Percentiles rank a stretch among this genome's conserved stretches.
Conservation (phyloP, 2,888 invertebrate species). For the Tribolium freemani region DNA sequence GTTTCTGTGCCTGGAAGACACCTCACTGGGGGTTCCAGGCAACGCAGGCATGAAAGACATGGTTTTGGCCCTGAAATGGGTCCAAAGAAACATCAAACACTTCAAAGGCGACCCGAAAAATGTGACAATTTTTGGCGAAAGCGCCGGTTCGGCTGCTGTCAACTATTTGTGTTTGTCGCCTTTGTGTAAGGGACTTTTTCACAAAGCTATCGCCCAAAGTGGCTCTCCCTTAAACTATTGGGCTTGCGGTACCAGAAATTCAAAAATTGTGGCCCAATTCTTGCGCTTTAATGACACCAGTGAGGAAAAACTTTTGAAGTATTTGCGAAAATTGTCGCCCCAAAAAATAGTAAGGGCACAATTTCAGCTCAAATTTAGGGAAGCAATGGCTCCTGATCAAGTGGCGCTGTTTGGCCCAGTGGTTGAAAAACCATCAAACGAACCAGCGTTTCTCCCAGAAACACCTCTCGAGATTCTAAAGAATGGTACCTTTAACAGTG, state of each 20-base stretch:
- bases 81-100: slow-evolving; percentile 66
- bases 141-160: slow-evolving; percentile 68
- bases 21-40: slow-evolving; percentile 67
- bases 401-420: slow-evolving; percentile 49
- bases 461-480: slow-evolving; percentile 57
- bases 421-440: slow-evolving; percentile 52
- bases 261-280: slow-evolving; percentile 37
- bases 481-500: slow-evolving; percentile 61
- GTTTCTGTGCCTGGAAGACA: slow-evolving; percentile 67
- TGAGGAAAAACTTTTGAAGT: slow-evolving; percentile 62
- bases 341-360: slow-evolving; percentile 45
- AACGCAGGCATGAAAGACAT: slow-evolving; percentile 70
- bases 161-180: slow-evolving; percentile 68
- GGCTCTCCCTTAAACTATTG: slow-evolving; percentile 51
- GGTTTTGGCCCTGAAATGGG: slow-evolving; percentile 68
- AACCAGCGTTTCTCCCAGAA: slow-evolving; percentile 58
- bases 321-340: slow-evolving; percentile 39
- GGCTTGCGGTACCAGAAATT: slow-evolving; percentile 43
- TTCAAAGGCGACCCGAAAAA: slow-evolving; percentile 69
- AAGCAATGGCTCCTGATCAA: slow-evolving; percentile 7
- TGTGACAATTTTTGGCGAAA: slow-evolving; percentile 69
- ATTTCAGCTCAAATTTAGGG: background rate
- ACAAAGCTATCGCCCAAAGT: slow-evolving; percentile 58
- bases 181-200: slow-evolving; percentile 55
- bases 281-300: slow-evolving; percentile 42